Conservation (phyloP, 2,797 vertebrate species). For the Lophotriccus pileatus region DNA sequence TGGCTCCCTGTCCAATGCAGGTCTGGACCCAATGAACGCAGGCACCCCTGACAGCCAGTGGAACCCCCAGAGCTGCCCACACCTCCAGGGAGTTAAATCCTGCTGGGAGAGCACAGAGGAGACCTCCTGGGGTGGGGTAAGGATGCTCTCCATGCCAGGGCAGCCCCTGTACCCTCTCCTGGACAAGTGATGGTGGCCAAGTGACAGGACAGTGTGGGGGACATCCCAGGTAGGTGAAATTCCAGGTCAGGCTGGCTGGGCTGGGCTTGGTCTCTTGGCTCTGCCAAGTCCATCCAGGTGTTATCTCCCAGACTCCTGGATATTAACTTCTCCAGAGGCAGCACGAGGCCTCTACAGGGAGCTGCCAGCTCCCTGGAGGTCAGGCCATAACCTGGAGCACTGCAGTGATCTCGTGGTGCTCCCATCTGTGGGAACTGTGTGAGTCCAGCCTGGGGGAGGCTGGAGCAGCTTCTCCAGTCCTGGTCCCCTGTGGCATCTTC, state of each 20-base stretch:
- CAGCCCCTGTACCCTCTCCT: neutral
- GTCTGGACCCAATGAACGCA: accelerated
- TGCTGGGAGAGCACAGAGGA: neutral
- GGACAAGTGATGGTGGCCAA: neutral
- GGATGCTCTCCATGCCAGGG: neutral
- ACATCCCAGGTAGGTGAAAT: neutral
- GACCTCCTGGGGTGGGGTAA: neutral
- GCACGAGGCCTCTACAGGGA: neutral
- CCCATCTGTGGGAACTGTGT: accelerated
- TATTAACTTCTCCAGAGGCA: neutral
- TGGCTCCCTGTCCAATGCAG: neutral
- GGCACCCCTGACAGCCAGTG: neutral
- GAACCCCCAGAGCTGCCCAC: neutral
- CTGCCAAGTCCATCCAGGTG: neutral
- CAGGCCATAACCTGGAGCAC: neutral
- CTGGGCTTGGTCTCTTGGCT: neutral
- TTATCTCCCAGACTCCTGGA: neutral
- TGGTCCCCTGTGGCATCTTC: neutral
- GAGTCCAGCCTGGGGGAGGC: neutral
- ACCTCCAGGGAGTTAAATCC: accelerated
- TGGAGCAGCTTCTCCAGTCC: neutral
- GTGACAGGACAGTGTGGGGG: neutral
- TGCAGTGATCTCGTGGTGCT: accelerated
- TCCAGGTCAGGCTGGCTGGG: neutral
- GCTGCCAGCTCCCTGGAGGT: neutral